Evolutionary conservation across 2,113 vertebrate species (phyloP).

Genomic region (Poicephalus gulielmi): DNA sequence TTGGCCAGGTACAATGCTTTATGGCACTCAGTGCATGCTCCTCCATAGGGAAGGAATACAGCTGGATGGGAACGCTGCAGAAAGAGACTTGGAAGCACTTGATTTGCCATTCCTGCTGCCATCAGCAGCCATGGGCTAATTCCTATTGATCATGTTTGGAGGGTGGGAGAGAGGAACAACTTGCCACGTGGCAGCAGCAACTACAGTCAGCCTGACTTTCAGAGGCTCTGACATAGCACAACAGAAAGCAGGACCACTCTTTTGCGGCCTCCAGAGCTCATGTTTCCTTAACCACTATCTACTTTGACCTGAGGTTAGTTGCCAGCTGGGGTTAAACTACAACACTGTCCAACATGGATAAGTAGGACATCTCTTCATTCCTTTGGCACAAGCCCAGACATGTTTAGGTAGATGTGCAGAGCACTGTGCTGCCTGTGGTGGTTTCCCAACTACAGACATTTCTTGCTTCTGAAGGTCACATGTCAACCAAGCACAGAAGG

Average conservation of each 20-base stretch:
- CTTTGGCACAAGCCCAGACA: not conserved
- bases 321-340: not conserved
- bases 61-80: not conserved
- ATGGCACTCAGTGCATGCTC: accelerated
- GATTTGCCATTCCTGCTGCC: not conserved
- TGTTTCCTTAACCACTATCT: not conserved
- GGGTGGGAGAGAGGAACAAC: not conserved
- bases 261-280: not conserved
- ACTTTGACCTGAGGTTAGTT: not conserved
- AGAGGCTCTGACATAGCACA: not conserved
- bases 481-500: not conserved
- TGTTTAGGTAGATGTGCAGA: accelerated
- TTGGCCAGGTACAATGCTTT: not conserved
- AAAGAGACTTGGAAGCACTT: not conserved
- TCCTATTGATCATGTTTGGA: not conserved
- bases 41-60: not conserved
- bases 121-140: not conserved
- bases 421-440: accelerated
- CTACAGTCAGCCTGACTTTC: not conserved
- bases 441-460: not conserved
- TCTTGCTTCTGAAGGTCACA: accelerated
- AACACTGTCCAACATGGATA: accelerated
- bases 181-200: not conserved
- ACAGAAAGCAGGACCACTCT: not conserved
- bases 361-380: not conserved